phyloP scores from a whole-genome alignment of 2,113 vertebrate genomes.

The Nothocercus nigrocapillus region DNA sequence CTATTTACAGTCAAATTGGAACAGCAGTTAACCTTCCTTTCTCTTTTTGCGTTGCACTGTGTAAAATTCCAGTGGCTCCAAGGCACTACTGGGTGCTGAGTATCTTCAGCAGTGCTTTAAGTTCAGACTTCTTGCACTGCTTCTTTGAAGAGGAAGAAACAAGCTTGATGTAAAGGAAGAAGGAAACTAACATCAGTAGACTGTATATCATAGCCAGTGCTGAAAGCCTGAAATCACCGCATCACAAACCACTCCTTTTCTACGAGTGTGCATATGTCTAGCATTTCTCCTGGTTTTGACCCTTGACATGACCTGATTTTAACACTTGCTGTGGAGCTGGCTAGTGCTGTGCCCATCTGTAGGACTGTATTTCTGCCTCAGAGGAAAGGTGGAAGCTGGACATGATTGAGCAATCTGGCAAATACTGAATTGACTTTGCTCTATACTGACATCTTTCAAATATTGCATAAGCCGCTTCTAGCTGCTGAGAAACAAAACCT shows the following conservation, averaged over 20 bases:
- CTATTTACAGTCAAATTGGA: background rate
- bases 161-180: background rate
- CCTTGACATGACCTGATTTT: background rate
- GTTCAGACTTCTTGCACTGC: background rate
- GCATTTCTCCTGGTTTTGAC: background rate
- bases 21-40: background rate
- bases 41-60: background rate
- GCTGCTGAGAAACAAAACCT: background rate
- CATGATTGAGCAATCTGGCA: background rate
- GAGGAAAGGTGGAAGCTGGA: background rate
- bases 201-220: background rate
- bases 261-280: background rate
- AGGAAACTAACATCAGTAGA: background rate
- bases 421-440: background rate
- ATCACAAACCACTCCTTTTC: background rate
- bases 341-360: background rate
- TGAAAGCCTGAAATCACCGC: background rate
- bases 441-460: background rate
- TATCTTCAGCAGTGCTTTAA: conserved; percentile 15
- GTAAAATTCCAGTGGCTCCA: background rate
- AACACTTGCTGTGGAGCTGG: background rate
- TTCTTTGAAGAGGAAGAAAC: background rate
- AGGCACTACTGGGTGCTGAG: background rate
- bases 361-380: background rate
- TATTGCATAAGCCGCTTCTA: conserved; percentile 12